A percentile compares a stretch with the other conserved stretches of the same genome.
Evolutionary conservation across 1,140 invertebrate genomes (phyloP).

Genomic region (Megalonaias nervosa): DNA sequence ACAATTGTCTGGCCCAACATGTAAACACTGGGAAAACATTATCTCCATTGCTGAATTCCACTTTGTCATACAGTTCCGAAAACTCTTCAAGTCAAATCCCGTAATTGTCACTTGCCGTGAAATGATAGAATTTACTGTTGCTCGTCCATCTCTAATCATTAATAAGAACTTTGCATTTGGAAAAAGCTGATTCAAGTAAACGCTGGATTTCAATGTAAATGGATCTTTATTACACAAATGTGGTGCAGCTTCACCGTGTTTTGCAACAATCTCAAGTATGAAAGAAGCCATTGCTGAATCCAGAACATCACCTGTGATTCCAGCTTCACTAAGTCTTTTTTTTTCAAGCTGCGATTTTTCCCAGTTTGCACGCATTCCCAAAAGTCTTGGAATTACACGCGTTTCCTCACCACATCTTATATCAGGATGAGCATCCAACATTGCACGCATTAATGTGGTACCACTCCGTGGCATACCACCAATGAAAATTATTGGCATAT

Average conservation of each 20-base stretch:
- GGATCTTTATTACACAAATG: conserved; percentile 99
- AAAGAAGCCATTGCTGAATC: conserved; percentile 97
- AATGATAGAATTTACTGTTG: conserved; percentile 98
- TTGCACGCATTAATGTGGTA: conserved; percentile 96
- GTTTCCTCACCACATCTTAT: conserved; percentile 99
- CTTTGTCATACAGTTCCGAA: conserved; percentile 93
- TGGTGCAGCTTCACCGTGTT: conserved; percentile 89
- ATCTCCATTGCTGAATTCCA: conserved; percentile 96
- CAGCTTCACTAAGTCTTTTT: conserved; percentile 91
- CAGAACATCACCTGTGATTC: conserved; percentile 92
- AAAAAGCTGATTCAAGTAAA: conserved; percentile 83
- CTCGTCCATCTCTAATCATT: conserved; percentile 97
- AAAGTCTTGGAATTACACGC: conserved; percentile 86
- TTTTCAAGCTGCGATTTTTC: conserved; percentile 62
- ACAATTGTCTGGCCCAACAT: conserved; percentile 86
- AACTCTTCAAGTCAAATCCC: conserved; percentile 95
- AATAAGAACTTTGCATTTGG: conserved; percentile 94
- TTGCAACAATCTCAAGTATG: conserved; percentile 83
- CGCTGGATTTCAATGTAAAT: conserved; percentile 91
- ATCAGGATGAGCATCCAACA: conserved; percentile 99
- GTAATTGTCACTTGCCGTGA: conserved; percentile 98
- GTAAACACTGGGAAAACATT: conserved; percentile 94
- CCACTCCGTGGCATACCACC: conserved; percentile 97
- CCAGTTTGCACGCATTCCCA: conserved; percentile 67
- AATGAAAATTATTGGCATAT: conserved; percentile 96